phyloP scores from a whole-genome alignment of 2,797 vertebrate genomes.

The Sebastes minor region DNA sequence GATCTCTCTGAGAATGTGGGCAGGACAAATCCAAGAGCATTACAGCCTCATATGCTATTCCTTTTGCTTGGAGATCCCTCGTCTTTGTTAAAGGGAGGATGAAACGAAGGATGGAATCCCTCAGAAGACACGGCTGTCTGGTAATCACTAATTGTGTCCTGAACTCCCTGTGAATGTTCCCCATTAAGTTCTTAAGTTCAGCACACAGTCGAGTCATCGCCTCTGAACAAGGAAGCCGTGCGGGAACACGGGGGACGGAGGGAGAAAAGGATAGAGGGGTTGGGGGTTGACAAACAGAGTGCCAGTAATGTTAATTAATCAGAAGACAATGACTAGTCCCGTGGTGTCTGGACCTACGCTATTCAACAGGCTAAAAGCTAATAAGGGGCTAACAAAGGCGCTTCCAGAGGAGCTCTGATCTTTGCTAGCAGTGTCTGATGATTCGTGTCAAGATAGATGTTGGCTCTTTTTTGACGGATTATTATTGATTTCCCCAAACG shows the following conservation, averaged over 20 bases:
- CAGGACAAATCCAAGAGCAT: slow-evolving; percentile 70
- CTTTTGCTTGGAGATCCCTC: slow-evolving; percentile 71
- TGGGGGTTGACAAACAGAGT: slow-evolving; percentile 56
- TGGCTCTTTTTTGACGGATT: slow-evolving; percentile 17
- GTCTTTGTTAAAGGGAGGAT: slow-evolving; percentile 75
- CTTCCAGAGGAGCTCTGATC: slow-evolving; percentile 29
- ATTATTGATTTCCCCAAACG: slow-evolving; percentile 31
- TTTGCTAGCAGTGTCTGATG: slow-evolving; percentile 41
- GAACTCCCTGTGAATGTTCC: slow-evolving; percentile 72
- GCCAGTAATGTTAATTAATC: slow-evolving; percentile 73
- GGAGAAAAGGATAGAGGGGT: slow-evolving; percentile 34
- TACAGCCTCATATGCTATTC: slow-evolving; percentile 79
- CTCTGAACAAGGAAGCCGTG: slow-evolving; percentile 40
- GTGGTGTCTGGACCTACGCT: slow-evolving; percentile 10
- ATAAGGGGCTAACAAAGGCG: slow-evolving; percentile 47
- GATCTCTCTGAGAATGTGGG: slow-evolving; percentile 68
- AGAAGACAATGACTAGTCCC: slow-evolving; percentile 72
- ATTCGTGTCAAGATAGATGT: slow-evolving; percentile 52
- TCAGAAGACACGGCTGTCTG: slow-evolving; percentile 71
- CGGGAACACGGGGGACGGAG: slow-evolving; percentile 40
- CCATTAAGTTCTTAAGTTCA: slow-evolving; percentile 76
- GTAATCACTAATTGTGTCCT: slow-evolving; percentile 81
- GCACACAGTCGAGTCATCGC: slow-evolving; percentile 48
- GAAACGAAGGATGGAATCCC: slow-evolving; percentile 66
- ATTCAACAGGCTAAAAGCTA: slow-evolving; percentile 56